Evolutionary conservation across 1,140 invertebrate species (phyloP), one percentile per base, ranked within the genome.

Genomic region (Philotrypesis tridentata): DNA sequence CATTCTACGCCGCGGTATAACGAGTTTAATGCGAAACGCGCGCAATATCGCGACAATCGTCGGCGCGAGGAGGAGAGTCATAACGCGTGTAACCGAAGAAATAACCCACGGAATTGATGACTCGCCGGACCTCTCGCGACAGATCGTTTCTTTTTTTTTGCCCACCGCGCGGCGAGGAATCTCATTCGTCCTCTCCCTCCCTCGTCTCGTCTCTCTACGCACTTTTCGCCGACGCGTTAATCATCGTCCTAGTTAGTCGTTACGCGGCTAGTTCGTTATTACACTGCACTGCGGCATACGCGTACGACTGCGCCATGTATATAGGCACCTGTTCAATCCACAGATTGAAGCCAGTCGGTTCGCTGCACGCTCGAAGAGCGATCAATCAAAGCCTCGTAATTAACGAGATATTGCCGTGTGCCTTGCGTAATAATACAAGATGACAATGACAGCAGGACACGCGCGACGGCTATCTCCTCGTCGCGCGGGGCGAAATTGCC

Each of bases 241-340:
- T 80, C 73, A 83, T 77, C 68, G 55, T 85, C 72, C 83, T 85
- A 84, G 83, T 86, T 82, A 87, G 79, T 81, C 60, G 74, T 27
- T 78, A 84, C 82, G 70, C 25, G 63, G 72, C 48, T 70, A n/a
- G n/a, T 75, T 25, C 12, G 74, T 80, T 80, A 73, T 80, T 80
- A 43, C 78, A 21, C 63, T n/a, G 31, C 79, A 80, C 79, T 80
- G 77, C 74, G 72, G 70, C 83, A 79, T 83, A 63, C 65, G 74
- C 80, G 67, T 75, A 81, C 76, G 72, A 82, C 67, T 83, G 55
- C 27, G 75, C 74, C 68, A 43, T 17, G 37, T 73, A 11, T 48
- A 43, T 43, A 73, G 7, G 9, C 9, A 3, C 3, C 3, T 9
- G 27, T 21, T 25, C 25, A 17, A 17, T 25, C 21, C 12, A n/a